These are phyloP conservation scores for Zoanthus solanderi DNA, from an alignment of 92 coral and sea anemone species.

Conservation along the genomic window DNA sequence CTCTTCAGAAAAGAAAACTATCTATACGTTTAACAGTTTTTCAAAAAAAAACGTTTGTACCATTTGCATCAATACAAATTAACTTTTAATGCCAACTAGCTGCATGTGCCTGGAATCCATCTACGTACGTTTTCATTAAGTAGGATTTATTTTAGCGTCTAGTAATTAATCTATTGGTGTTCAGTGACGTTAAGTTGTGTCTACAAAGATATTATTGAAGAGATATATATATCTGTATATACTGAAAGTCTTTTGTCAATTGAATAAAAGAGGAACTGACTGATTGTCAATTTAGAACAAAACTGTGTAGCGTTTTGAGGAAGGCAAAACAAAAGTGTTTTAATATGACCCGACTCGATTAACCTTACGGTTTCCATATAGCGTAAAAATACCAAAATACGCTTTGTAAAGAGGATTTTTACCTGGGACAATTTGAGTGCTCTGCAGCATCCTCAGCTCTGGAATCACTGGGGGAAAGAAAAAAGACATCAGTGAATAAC, in stretches of 20 bases:
- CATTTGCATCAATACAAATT: background rate
- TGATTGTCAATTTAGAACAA: background rate
- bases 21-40: background rate
- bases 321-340: background rate
- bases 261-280: background rate
- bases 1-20: too few species aligned
- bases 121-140: background rate
- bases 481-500: conserved; percentile 7
- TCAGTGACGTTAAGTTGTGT: background rate
- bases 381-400: background rate
- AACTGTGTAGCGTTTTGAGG: background rate
- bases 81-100: background rate
- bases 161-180: background rate
- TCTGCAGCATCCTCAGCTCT: conserved; percentile 40
- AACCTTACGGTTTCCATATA: background rate
- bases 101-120: background rate
- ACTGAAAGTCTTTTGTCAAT: background rate
- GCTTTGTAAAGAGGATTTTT: background rate
- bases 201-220: background rate
- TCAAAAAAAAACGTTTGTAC: background rate
- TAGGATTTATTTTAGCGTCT: background rate
- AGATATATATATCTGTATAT: background rate
- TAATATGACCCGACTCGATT: background rate
- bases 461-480: conserved; percentile 49
- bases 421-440: conserved; percentile 48